Percentiles rank a stretch among this genome's conserved stretches.
These are phyloP conservation scores for Lampropteryx suffumata DNA, from an alignment of 2,888 invertebrate species.

Conservation along the genomic window DNA sequence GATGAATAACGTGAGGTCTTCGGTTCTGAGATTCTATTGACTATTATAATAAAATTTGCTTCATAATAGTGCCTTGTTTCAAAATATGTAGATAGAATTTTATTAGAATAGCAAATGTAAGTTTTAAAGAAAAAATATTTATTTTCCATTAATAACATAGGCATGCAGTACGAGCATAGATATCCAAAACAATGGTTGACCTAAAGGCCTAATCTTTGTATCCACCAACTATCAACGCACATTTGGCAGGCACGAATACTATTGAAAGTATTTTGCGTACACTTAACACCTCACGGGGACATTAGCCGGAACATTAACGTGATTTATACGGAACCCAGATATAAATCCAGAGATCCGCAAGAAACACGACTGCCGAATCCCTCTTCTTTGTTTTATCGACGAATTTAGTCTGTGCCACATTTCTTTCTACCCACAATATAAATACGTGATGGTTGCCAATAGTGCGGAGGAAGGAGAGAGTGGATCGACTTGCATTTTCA, in stretches of 20 bases:
- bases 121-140: too few species aligned
- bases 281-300: constrained; percentile 58
- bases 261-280: constrained; percentile 47
- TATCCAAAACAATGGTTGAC: too few species aligned
- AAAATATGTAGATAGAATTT: too few species aligned
- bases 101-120: too few species aligned
- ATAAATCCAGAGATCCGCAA: constrained; percentile 61
- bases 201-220: not conserved
- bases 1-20: constrained; percentile 4
- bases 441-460: constrained; percentile 20
- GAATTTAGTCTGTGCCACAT: constrained; percentile 32
- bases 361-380: constrained; percentile 58
- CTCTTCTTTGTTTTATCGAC: constrained; percentile 48
- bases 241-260: constrained; percentile 41
- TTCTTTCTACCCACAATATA: constrained; percentile 25
- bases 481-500: not conserved
- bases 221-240: constrained; percentile 12
- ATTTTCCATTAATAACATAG: too few species aligned
- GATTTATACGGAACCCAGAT: constrained; percentile 62
- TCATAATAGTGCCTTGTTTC: too few species aligned
- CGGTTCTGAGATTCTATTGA: too few species aligned
- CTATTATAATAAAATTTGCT: too few species aligned
- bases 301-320: constrained; percentile 70
- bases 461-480: not conserved
- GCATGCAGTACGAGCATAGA: too few species aligned